Base-by-base conservation (phyloP, 2,888 invertebrate genomes). In the Phanerotoma sp. region DNA sequence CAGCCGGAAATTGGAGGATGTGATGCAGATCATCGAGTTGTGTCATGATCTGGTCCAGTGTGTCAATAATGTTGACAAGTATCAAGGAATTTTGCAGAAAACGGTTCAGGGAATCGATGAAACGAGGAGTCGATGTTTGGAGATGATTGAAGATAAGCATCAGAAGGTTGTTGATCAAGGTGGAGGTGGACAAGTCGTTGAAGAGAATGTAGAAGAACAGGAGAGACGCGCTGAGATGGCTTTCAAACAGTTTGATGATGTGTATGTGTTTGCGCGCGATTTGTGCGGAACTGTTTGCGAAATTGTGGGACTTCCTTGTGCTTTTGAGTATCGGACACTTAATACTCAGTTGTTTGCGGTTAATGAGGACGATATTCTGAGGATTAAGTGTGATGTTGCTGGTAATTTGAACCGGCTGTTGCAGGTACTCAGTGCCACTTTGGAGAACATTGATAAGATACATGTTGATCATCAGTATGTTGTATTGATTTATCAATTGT, bases 251-350 rank as follows among this genome's bases (percentile, higher is more conserved):
- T 74, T 77, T 6, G 68, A 75, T 42, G 45, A 66, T 10, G 63
- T 74, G 32, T 75, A 75, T 51, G 57, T 46, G 10, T 73, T 65
- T 32, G 62, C 72, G 1, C 66, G 74, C 22, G 70, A 74, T 45
- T 59, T 69, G 42, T 72, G 75, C 55, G 75, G 73, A 15, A 58
- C 67, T 35, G 63, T 69, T 11, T 61, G 67, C 4, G 62, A 64
- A 32, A 41, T 54, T 3, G 55, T 65, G 4, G 66, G 66, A 16
- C 66, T 75, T 55, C 62, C 68, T 5, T 69, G 66, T 46, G 53
- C 60, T 10, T 66, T 75, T 45, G 20, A 52, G 5, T 71, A 63
- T 16, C 60, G 66, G 11, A 59, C 62, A 49, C 41, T 63, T 7
- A 49, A 67, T 48, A 64, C 66, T 5, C 16, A 41, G 11, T 59